These are phyloP conservation scores for Pyrochroa serraticornis DNA, from an alignment of 2,888 invertebrate species.

Conservation along the genomic window DNA sequence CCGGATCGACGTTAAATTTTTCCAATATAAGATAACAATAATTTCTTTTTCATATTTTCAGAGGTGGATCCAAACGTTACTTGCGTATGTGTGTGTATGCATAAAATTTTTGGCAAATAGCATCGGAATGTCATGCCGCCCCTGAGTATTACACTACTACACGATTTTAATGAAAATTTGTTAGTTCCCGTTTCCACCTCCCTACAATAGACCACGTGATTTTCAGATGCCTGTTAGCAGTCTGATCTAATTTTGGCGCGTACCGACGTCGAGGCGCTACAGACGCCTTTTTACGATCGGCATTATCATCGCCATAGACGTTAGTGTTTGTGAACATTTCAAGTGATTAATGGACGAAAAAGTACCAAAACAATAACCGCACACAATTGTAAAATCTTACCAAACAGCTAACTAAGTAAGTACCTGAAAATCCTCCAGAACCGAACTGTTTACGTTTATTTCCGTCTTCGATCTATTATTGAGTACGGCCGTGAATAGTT, in stretches of 20 bases:
- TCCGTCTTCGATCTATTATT: background rate
- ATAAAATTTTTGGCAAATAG: too few species aligned
- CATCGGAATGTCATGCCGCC: too few species aligned
- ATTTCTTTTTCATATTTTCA: too few species aligned
- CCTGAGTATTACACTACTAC: too few species aligned
- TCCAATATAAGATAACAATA: too few species aligned
- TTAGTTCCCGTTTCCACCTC: too few species aligned
- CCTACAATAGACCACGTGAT: constrained; percentile 13
- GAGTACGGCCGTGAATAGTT: constrained; percentile 11
- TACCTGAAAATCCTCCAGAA: background rate
- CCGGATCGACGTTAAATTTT: too few species aligned
- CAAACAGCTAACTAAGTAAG: too few species aligned
- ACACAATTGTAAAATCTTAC: too few species aligned
- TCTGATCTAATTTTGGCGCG: constrained; percentile 26
- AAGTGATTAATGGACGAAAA: constrained; percentile 11
- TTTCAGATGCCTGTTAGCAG: constrained; percentile 11
- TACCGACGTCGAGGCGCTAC: constrained; percentile 18
- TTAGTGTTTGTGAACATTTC: constrained; percentile 7
- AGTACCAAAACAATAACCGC: background rate
- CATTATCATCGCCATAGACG: constrained; percentile 2
- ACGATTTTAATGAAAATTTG: too few species aligned
- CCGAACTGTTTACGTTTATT: constrained; percentile 6
- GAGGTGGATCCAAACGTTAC: too few species aligned
- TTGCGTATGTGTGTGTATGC: too few species aligned
- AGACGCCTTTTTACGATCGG: constrained; percentile 13